Evolutionary conservation across 2,113 vertebrate species (phyloP).

Genomic region (Castor canadensis): DNA sequence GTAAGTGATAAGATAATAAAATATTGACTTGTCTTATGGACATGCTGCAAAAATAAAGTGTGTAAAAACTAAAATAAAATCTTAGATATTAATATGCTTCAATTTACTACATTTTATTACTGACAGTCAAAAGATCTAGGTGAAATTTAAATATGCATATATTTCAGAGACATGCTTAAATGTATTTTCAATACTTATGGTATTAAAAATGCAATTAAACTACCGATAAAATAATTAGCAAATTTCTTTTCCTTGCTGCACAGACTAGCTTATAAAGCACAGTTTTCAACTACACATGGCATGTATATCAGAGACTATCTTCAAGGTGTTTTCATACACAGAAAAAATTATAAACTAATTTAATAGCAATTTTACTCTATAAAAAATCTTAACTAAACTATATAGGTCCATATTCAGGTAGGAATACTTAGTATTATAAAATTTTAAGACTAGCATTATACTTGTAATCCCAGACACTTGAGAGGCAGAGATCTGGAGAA

Average conservation of each 20-base stretch:
- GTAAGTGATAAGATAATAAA: conserved; percentile 13
- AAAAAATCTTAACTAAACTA: background rate
- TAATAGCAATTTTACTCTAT: background rate
- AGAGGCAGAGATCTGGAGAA: no score
- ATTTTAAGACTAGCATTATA: no score
- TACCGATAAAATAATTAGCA: conserved; percentile 48
- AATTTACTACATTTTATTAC: background rate
- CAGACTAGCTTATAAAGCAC: background rate
- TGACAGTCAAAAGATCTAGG: background rate
- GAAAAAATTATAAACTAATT: conserved; percentile 17
- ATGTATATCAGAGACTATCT: background rate
- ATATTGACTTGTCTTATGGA: background rate
- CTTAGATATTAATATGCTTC: conserved; percentile 49
- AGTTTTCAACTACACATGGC: background rate
- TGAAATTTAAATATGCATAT: background rate
- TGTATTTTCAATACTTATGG: background rate
- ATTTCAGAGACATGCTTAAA: conserved; percentile 27
- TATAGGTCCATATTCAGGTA: background rate
- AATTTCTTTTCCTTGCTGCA: conserved; percentile 1
- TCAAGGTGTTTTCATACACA: background rate
- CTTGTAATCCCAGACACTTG: no score
- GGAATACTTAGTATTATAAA: background rate
- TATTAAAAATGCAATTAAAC: conserved; percentile 48
- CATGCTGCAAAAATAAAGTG: background rate
- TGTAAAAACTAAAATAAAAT: background rate